Conservation (phyloP, 1,140 invertebrate species). For the Platyscapa corneri region DNA sequence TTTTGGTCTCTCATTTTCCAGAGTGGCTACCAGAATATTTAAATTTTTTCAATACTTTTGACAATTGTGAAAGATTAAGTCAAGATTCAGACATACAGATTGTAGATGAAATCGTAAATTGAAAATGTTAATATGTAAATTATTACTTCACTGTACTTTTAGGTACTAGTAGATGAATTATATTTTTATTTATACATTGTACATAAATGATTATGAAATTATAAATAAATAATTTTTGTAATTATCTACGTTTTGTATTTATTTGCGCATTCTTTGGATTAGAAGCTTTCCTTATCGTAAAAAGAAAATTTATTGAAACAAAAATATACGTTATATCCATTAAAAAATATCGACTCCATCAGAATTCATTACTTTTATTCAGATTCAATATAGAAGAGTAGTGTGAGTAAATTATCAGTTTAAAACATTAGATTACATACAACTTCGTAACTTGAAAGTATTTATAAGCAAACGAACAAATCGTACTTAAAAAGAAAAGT, state of each 20-base stretch:
- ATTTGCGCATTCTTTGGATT: constrained; percentile 35
- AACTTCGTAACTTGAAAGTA: constrained; percentile 21
- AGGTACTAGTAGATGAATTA: constrained; percentile 24
- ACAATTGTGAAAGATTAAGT: neutral
- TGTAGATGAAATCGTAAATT: neutral
- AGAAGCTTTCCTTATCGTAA: constrained; percentile 38
- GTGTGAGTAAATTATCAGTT: constrained; percentile 21
- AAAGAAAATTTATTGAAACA: constrained; percentile 21
- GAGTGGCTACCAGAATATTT: constrained; percentile 59
- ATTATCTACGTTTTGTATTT: constrained; percentile 38
- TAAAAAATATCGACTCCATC: constrained; percentile 53
- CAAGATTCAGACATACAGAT: neutral
- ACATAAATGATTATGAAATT: constrained; percentile 40
- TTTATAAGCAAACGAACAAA: constrained; percentile 24
- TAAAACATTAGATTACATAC: constrained; percentile 19
- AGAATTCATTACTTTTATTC: constrained; percentile 59
- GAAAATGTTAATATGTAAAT: constrained; percentile 51
- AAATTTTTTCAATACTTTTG: constrained; percentile 29
- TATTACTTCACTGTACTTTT: constrained; percentile 47
- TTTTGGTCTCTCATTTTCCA: constrained; percentile 67
- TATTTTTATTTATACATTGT: constrained; percentile 37
- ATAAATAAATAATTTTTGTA: constrained; percentile 27
- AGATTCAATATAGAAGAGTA: constrained; percentile 51
- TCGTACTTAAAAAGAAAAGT: constrained; percentile 6
- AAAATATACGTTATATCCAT: constrained; percentile 49